Conservation (phyloP, 2,113 vertebrate genomes). For the Lycaon pictus region DNA sequence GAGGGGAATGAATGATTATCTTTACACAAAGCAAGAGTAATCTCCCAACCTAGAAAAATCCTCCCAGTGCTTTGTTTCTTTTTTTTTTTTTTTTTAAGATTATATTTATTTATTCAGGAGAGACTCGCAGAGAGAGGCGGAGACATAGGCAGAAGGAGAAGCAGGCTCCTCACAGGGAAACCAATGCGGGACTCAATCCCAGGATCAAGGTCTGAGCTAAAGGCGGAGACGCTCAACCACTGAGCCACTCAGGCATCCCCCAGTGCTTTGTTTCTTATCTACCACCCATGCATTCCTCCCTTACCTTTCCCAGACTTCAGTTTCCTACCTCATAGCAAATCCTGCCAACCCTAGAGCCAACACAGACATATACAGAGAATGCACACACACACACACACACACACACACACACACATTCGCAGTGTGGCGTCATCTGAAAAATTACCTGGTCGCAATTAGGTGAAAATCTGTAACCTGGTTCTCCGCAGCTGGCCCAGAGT, state of each 20-base stretch:
- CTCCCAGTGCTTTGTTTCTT: not conserved
- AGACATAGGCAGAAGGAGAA: too few species aligned
- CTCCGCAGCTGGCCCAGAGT: not conserved
- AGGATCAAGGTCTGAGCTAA: too few species aligned
- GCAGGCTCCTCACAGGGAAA: too few species aligned
- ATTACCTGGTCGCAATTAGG: not conserved
- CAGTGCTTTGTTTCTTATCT: not conserved
- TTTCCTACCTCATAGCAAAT: not conserved
- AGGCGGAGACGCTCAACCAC: too few species aligned
- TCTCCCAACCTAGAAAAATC: not conserved
- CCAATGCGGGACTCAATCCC: too few species aligned
- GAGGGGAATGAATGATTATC: not conserved
- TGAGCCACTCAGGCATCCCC: too few species aligned
- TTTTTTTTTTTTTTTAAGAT: too few species aligned
- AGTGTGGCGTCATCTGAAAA: not conserved
- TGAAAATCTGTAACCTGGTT: not conserved
- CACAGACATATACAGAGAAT: not conserved
- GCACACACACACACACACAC: not conserved
- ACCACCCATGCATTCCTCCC: fast-evolving
- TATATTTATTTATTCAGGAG: too few species aligned
- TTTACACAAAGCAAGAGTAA: not conserved
- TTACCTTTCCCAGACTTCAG: not conserved
- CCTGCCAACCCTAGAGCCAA: not conserved
- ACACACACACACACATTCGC: not conserved
- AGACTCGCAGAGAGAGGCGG: too few species aligned